Evolutionary conservation across 2,888 invertebrate genomes (phyloP), one percentile per base, ranked within the genome.

Genomic region (Caenorhabditis auriculariae): DNA sequence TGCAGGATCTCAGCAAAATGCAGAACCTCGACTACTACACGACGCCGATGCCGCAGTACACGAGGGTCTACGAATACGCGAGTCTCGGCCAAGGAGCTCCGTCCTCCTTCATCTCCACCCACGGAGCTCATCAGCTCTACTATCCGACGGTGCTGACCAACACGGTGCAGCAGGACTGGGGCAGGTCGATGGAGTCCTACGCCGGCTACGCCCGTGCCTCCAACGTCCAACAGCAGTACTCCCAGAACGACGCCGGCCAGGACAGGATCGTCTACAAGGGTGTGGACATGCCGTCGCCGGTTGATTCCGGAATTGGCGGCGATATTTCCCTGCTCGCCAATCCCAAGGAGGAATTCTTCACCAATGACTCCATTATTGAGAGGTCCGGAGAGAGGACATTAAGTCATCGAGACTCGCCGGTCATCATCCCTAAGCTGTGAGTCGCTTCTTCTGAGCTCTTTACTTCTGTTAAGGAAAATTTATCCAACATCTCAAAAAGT

Each of bases 371-470:
- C 19, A 35, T 62, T 43, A 45, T 74, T 37, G 75, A 75, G 23
- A 38, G 75, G 41, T 62, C 62, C 43, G 60, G 63, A 29, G 73
- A 73, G 28, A 23, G 73, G 41, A 66, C 71, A 5, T 48, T 73
- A 6, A 60, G 60, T 37, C 75, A 77, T 61, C 59, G 81, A 27
- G 78, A 78, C 41, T 77, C 80, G 5, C 81, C 81, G 6, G 58
- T 94, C 82, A 92, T 93, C 86, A 94, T 94, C 86, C 91, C 93
- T 83, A 94, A 94, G 89, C 87, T 93, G 93, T 93, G 86, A 91
- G 92, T 90, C 41, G n/a, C 23, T 51, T 35, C 27, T 38, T 38
- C 21, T 38, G 17, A 35, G 35, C 15, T n/a, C 26, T 15, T 44
- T 37, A 9, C 27, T 48, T 48, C 21, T 12, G 15, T 35, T 35